These are phyloP conservation scores for Stegostoma tigrinum DNA, from an alignment of 2,113 vertebrate species.

Conservation along the genomic window DNA sequence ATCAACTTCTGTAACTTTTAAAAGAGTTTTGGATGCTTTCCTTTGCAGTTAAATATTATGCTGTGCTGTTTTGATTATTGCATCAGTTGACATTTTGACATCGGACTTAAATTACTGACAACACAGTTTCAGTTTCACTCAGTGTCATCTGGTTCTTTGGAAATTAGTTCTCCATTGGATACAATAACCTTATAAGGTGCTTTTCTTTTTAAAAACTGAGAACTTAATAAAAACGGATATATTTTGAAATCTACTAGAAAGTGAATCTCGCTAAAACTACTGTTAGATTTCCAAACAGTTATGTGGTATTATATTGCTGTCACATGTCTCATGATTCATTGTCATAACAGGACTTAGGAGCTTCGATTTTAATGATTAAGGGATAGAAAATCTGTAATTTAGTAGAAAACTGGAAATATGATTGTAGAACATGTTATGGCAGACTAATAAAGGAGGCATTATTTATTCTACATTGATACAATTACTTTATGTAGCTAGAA, in stretches of 20 bases:
- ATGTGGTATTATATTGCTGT: neutral
- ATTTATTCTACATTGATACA: neutral
- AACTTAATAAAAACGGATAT: constrained; percentile 5
- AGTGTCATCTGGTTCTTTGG: constrained; percentile 16
- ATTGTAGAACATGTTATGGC: neutral
- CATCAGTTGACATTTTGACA: constrained; percentile 21
- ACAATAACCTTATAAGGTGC: constrained; percentile 21
- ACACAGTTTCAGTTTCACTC: constrained; percentile 28
- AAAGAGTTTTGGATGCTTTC: neutral
- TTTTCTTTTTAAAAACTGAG: constrained; percentile 7
- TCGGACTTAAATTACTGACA: constrained; percentile 16
- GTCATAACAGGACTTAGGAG: neutral
- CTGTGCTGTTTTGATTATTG: neutral
- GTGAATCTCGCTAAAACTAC: neutral
- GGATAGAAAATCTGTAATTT: neutral
- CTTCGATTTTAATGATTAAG: neutral
- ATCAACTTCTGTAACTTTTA: neutral
- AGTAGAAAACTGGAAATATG: neutral
- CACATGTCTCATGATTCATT: neutral
- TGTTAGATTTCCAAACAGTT: neutral
- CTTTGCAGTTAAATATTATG: neutral
- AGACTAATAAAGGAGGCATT: neutral
- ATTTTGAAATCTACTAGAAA: constrained; percentile 5
- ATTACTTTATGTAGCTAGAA: neutral
- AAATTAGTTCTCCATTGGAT: neutral